Evolutionary conservation across 2,888 invertebrate genomes (phyloP), one percentile per base, ranked within the genome.

Genomic region (Alentia gelatinosa): DNA sequence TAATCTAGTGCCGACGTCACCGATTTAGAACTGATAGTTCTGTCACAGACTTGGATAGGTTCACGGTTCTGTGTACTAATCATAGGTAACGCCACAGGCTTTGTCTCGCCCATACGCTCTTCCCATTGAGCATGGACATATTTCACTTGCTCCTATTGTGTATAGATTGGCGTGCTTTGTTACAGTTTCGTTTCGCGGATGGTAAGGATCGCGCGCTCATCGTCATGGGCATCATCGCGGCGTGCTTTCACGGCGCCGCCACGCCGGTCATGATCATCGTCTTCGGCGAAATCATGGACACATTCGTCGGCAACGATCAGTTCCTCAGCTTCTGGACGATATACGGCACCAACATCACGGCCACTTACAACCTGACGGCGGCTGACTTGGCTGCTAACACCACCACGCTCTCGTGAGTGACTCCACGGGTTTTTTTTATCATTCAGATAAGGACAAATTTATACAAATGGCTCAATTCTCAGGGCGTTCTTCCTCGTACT

Each of bases 221-320:
- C 94, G 23, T 95, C 0, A 30, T 95, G n/a, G 96, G 95, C 0
- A 92, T 93, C 0, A 1, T 96, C 0, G 92, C 92, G 89, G 95
- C 95, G 0, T 39, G 92, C 9, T 92, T 92, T 19, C 94, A 96
- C 42, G 96, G 96, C 0, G 92, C 94, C 4, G 94, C 94, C 23
- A 92, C 95, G 40, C 96, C 96, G 0, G 40, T 92, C 12, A 94
- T 96, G 95, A 94, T 96, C 90, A 93, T 96, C n/a, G 94, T 96
- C 40, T 96, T 96, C 91, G 96, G 96, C 4, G 93, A 94, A 30
- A 95, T 96, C 95, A 95, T 95, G 12, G 95, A 95, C 90, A 89
- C 93, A 15, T 96, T 96, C 93, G 94, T 95, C 37, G 89, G 63
- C 33, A 47, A 75, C 23, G 90, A 75, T n/a, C 74, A 83, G 30